A percentile compares a stretch with the other conserved stretches of the same genome.
Evolutionary conservation across 1,140 invertebrate genomes (phyloP).

Genomic region (Drosophila littoralis): DNA sequence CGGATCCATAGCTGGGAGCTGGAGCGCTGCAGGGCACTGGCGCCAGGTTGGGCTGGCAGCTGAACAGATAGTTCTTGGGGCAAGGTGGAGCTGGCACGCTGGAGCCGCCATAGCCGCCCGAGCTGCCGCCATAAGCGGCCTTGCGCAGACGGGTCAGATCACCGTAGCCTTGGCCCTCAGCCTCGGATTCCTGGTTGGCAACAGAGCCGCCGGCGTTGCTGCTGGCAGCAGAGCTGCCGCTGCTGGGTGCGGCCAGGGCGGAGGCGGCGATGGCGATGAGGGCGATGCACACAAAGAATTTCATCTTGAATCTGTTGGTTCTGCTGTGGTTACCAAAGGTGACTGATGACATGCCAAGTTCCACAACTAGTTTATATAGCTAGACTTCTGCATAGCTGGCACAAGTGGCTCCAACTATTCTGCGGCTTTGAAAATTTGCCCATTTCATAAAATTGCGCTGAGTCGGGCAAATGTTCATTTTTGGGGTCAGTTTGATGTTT

Average conservation of each 20-base stretch:
- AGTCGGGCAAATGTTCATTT: constrained; percentile 16
- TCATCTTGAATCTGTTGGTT: constrained; percentile 52
- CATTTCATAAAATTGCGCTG: constrained; percentile 23
- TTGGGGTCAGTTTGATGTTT: constrained; percentile 32
- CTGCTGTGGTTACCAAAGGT: constrained; percentile 59
- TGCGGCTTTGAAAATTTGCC: constrained; percentile 40
- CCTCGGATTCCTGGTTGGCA: constrained; percentile 47
- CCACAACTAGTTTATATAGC: constrained; percentile 60
- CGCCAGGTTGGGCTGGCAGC: constrained; percentile 77
- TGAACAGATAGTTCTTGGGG: constrained; percentile 80
- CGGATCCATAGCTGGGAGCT: constrained; percentile 65
- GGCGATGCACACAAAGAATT: constrained; percentile 75
- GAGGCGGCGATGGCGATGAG: constrained; percentile 58
- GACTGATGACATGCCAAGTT: constrained; percentile 55
- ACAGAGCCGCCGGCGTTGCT: constrained; percentile 8
- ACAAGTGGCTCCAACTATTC: constrained; percentile 39
- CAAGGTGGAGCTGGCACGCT: constrained; percentile 71
- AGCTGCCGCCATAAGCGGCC: constrained; percentile 67
- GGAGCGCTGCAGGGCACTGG: constrained; percentile 72
- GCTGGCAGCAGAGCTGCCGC: constrained; percentile 22
- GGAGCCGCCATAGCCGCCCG: constrained; percentile 67
- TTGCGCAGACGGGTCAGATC: constrained; percentile 72
- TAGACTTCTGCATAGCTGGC: constrained; percentile 54
- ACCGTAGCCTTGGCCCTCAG: constrained; percentile 53
- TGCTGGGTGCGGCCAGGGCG: constrained; percentile 57